Evolutionary conservation across 2,888 invertebrate species (phyloP).

Genomic region (Cataglyphis altisquamis): DNA sequence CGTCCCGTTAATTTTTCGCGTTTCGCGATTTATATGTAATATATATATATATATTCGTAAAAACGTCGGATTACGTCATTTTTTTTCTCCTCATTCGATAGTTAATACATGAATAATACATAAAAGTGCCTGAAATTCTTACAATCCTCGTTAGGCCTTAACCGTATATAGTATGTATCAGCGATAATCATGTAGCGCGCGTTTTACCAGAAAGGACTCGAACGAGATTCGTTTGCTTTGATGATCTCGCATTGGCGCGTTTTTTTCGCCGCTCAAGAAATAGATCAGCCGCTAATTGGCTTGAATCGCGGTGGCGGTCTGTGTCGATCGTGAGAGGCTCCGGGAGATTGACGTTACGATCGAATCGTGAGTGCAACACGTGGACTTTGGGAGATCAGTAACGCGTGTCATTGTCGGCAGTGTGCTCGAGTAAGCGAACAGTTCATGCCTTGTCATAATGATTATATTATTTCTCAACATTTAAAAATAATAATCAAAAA

Average conservation of each 20-base stretch:
- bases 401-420: slow-evolving; percentile 44
- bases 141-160: slow-evolving; percentile 16
- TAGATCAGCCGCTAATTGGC: slow-evolving; percentile 73
- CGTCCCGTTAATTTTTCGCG: slow-evolving; percentile 15
- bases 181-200: slow-evolving; percentile 20
- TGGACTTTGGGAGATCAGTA: slow-evolving; percentile 58
- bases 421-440: slow-evolving; percentile 3
- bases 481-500: background rate
- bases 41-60: background rate
- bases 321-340: slow-evolving; percentile 57
- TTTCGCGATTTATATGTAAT: background rate
- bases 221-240: slow-evolving; percentile 30
- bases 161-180: slow-evolving; percentile 49
- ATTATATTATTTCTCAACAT: background rate
- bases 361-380: slow-evolving; percentile 50
- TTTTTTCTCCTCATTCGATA: background rate
- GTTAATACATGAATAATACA: background rate
- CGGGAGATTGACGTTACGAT: slow-evolving; percentile 60
- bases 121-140: slow-evolving; percentile 27
- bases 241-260: slow-evolving; percentile 45
- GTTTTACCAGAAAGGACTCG: slow-evolving; percentile 29
- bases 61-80: background rate
- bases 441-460: background rate
- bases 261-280: slow-evolving; percentile 64
- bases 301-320: slow-evolving; percentile 27